Evolutionary conservation across 2,113 vertebrate genomes (phyloP).

Genomic region (Cinclus cinclus): DNA sequence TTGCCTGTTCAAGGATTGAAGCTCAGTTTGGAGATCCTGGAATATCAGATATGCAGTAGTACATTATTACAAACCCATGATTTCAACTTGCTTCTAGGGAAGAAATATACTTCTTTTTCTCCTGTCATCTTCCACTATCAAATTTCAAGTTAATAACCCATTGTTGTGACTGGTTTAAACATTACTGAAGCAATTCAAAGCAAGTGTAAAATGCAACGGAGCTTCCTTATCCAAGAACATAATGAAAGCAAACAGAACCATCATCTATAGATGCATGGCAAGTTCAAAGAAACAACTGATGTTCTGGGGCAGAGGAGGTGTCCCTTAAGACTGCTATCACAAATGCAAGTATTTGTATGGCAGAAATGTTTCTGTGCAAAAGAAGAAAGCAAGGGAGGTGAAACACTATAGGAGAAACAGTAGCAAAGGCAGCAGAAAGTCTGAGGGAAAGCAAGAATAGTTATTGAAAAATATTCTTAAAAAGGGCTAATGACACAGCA

Average conservation of each 20-base stretch:
- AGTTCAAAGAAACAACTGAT: background rate
- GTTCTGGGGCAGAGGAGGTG: background rate
- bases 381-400: background rate
- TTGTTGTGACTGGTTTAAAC: background rate
- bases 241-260: background rate
- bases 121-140: background rate
- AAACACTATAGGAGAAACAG: background rate
- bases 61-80: background rate
- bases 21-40: background rate
- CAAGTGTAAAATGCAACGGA: background rate
- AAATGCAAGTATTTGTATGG: background rate
- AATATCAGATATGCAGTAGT: background rate
- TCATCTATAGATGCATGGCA: background rate
- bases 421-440: background rate
- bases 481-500: background rate
- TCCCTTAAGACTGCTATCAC: background rate
- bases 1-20: background rate
- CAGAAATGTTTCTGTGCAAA: background rate
- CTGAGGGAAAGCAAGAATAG: background rate
- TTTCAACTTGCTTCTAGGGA: background rate
- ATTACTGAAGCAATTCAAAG: slow-evolving; percentile 9
- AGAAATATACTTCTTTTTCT: background rate
- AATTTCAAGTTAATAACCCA: background rate
- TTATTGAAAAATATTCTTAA: background rate
- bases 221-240: background rate